phyloP scores from a whole-genome alignment of 2,113 vertebrate genomes.

The Bubo bubo region DNA sequence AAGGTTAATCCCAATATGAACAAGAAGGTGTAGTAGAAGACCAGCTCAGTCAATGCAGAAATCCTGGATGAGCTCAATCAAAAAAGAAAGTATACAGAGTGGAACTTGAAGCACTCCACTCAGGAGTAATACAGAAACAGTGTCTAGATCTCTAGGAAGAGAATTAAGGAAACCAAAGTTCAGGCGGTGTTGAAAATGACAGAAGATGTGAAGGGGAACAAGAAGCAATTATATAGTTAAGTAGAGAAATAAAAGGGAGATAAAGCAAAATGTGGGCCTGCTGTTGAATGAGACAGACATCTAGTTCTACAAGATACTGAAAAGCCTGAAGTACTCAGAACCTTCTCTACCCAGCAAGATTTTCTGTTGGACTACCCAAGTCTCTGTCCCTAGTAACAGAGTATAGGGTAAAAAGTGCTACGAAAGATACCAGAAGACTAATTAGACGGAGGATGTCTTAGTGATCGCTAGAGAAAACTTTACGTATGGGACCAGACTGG shows the following conservation, averaged over 20 bases:
- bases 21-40: not conserved
- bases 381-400: not conserved
- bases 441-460: not conserved
- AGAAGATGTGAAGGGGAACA: not conserved
- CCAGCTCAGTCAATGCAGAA: not conserved
- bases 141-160: not conserved
- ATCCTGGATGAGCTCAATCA: not conserved
- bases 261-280: not conserved
- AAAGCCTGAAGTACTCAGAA: not conserved
- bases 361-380: not conserved
- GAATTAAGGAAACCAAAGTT: not conserved
- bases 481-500: not conserved
- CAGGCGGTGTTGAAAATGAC: not conserved
- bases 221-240: not conserved
- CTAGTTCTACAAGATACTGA: not conserved
- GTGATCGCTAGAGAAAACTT: not conserved
- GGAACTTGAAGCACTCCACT: not conserved
- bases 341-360: not conserved
- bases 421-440: not conserved
- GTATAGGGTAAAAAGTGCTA: not conserved
- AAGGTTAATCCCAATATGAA: not conserved
- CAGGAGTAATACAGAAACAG: not conserved
- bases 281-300: not conserved
- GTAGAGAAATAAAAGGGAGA: not conserved
- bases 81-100: not conserved